Conservation (phyloP, 2,797 vertebrate genomes). For the Eremophila alpestris region DNA sequence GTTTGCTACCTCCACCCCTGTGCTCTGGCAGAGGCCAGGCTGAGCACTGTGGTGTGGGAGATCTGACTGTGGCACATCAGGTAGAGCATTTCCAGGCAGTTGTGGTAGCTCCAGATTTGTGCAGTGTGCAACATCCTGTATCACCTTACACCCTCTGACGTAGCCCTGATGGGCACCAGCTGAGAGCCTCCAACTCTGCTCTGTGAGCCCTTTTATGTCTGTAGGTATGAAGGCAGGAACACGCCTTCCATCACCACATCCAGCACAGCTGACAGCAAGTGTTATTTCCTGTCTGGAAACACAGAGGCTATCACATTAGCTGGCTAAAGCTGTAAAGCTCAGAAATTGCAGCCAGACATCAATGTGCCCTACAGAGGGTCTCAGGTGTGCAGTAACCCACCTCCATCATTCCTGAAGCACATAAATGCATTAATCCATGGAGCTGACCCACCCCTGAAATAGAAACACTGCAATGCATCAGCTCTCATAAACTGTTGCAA, state of each 20-base stretch:
- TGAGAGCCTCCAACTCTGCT: neutral
- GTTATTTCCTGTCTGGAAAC: conserved; percentile 30
- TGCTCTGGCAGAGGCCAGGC: neutral
- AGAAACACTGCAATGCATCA: neutral
- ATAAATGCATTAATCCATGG: neutral
- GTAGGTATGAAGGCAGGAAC: neutral
- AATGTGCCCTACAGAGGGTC: neutral
- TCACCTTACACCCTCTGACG: neutral
- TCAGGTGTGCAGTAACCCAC: neutral
- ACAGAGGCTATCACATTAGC: neutral
- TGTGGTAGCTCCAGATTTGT: neutral
- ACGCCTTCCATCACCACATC: neutral
- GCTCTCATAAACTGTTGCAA: neutral
- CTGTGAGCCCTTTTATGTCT: neutral
- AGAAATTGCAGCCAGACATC: neutral
- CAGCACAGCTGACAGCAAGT: neutral
- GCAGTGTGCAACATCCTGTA: neutral
- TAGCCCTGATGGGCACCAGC: neutral
- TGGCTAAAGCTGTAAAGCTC: neutral
- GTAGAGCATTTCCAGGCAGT: neutral
- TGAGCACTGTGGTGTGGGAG: neutral
- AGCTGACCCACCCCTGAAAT: neutral
- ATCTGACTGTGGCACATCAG: neutral
- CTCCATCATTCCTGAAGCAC: neutral
- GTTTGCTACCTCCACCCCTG: accelerated